Evolutionary conservation across 2,888 invertebrate species (phyloP).

Genomic region (Bellardia pandia): DNA sequence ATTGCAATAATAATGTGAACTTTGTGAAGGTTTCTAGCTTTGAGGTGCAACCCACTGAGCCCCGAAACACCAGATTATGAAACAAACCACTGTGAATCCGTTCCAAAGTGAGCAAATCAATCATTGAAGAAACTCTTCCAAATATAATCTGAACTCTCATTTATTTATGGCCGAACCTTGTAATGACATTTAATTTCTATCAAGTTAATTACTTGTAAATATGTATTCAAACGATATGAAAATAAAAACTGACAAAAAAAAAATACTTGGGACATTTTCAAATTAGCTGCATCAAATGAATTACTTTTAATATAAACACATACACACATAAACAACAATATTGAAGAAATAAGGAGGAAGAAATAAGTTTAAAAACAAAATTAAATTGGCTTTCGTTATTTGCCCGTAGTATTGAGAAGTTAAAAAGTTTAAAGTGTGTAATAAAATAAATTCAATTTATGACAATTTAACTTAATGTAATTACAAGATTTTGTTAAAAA

Average conservation of each 20-base stretch:
- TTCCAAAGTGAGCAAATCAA: too few relatives aligned
- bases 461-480: constrained; percentile 47
- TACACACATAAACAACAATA: constrained; percentile 12
- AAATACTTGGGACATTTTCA: background rate
- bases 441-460: constrained; percentile 42
- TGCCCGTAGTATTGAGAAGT: background rate
- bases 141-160: too few relatives aligned
- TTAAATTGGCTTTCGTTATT: constrained; percentile 13
- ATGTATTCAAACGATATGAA: too few relatives aligned
- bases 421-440: constrained; percentile 31
- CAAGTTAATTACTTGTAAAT: too few relatives aligned
- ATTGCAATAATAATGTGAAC: too few relatives aligned
- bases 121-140: too few relatives aligned
- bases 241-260: background rate
- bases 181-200: too few relatives aligned
- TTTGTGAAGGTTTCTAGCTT: too few relatives aligned
- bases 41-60: too few relatives aligned
- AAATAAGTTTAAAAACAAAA: constrained; percentile 20
- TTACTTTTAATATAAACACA: background rate
- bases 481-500: constrained; percentile 23
- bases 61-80: too few relatives aligned
- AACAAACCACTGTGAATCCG: too few relatives aligned
- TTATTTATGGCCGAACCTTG: too few relatives aligned
- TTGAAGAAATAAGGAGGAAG: background rate
- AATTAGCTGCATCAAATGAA: background rate